Evolutionary conservation across 2,113 vertebrate species (phyloP).

Genomic region (Sciurus niger): DNA sequence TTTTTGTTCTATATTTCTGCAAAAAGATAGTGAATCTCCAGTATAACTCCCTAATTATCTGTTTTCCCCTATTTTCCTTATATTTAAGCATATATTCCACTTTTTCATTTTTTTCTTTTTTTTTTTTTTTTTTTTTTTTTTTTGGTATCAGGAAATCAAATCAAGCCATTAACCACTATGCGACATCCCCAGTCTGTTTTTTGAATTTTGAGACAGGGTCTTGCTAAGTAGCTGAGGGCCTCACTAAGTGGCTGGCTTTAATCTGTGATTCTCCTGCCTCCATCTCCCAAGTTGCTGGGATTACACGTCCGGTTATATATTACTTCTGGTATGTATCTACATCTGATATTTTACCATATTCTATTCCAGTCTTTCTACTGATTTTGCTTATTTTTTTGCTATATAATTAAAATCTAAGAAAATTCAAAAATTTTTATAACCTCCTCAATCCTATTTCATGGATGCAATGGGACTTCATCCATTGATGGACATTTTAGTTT

Average conservation of each 20-base stretch:
- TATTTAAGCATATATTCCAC: conserved; percentile 20
- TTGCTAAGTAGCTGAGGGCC: too few species aligned
- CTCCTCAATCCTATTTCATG: background rate
- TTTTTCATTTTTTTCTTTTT: too few species aligned
- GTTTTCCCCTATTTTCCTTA: background rate
- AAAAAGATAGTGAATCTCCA: background rate
- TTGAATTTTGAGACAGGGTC: too few species aligned
- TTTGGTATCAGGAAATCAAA: too few species aligned
- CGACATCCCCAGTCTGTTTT: too few species aligned
- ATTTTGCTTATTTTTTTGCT: conserved; percentile 2
- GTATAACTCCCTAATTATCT: background rate
- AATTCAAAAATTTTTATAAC: background rate
- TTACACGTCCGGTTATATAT: too few species aligned
- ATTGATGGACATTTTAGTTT: background rate
- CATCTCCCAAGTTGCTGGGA: too few species aligned
- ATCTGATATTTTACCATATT: conserved; percentile 29
- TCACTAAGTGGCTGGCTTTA: too few species aligned
- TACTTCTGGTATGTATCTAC: background rate
- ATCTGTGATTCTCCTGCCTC: too few species aligned
- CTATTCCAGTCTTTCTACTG: background rate
- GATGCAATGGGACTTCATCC: background rate
- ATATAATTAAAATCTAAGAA: background rate
- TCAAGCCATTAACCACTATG: too few species aligned
- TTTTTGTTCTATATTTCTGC: conserved; percentile 46
- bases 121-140: too few species aligned